These are phyloP conservation scores for Corynorhinus townsendii DNA, from an alignment of 2,113 vertebrate species.

Conservation along the genomic window DNA sequence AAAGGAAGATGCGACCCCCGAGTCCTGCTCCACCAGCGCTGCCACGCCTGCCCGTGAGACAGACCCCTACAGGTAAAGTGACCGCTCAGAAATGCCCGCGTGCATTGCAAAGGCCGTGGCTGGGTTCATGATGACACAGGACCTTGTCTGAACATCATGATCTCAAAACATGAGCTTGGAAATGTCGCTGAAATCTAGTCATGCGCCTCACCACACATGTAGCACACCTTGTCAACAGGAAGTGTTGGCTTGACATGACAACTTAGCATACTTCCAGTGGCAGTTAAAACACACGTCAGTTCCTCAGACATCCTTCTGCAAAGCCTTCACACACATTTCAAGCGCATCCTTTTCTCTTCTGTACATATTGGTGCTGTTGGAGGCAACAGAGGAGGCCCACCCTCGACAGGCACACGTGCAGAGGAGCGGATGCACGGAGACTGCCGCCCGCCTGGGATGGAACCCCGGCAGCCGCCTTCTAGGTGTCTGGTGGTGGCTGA, in stretches of 20 bases:
- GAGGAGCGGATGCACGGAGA: not conserved
- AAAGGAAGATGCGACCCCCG: not conserved
- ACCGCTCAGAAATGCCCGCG: not conserved
- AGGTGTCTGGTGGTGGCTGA: not conserved
- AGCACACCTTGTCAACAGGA: not conserved
- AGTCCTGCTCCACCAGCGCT: too few relatives aligned
- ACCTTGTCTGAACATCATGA: constrained; percentile 67
- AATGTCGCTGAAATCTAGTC: constrained; percentile 57
- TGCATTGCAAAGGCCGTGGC: constrained; percentile 37
- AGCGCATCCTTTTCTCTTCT: not conserved
- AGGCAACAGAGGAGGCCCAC: not conserved
- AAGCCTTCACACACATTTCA: not conserved
- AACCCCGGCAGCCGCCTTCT: too few relatives aligned
- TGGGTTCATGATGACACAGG: constrained; percentile 63
- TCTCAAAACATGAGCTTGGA: constrained; percentile 46
- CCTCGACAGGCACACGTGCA: not conserved
- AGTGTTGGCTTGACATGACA: not conserved
- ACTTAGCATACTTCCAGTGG: not conserved
- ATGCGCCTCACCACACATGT: not conserved
- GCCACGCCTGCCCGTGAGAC: too few relatives aligned
- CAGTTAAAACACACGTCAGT: not conserved
- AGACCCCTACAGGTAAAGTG: constrained; percentile 37
- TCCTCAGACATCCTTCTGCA: not conserved
- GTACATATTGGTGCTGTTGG: not conserved
- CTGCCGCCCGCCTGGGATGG: too few relatives aligned